These are phyloP conservation scores for Paramisgurnus dabryanus DNA, from an alignment of 2,113 vertebrate genomes.

Conservation along the genomic window DNA sequence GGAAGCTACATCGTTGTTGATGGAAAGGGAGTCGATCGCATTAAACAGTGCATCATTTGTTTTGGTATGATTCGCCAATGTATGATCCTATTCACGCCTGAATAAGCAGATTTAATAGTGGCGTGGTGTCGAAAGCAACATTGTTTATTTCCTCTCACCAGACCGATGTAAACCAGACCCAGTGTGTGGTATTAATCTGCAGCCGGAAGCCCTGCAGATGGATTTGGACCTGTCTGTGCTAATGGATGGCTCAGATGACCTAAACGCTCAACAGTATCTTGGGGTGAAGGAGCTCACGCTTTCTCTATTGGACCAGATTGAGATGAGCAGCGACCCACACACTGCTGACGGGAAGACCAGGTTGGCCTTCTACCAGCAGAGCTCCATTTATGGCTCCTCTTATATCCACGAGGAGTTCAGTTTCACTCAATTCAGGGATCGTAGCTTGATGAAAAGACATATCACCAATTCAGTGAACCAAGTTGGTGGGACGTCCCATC, in stretches of 20 bases:
- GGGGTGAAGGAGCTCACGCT: conserved; percentile 75
- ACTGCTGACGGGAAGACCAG: conserved; percentile 59
- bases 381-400: conserved; percentile 56
- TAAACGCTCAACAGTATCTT: conserved; percentile 70
- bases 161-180: conserved; percentile 76
- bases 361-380: conserved; percentile 77
- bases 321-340: conserved; percentile 65
- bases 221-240: conserved; percentile 80
- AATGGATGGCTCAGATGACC: conserved; percentile 77
- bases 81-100: no score
- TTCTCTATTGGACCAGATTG: conserved; percentile 74
- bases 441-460: conserved; percentile 70
- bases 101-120: not conserved
- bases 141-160: conserved; percentile 58
- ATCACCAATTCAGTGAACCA: conserved; percentile 64
- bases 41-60: conserved; percentile 78
- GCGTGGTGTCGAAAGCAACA: not conserved
- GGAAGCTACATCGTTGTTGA: conserved; percentile 67
- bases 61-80: conserved; percentile 72
- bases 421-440: conserved; percentile 65
- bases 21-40: conserved; percentile 61
- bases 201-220: conserved; percentile 58
- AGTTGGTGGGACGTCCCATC: conserved; percentile 66
- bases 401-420: conserved; percentile 71
- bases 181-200: conserved; percentile 55